Evolutionary conservation across 2,113 vertebrate genomes (phyloP).

Genomic region (Herpetotheres cachinnans): DNA sequence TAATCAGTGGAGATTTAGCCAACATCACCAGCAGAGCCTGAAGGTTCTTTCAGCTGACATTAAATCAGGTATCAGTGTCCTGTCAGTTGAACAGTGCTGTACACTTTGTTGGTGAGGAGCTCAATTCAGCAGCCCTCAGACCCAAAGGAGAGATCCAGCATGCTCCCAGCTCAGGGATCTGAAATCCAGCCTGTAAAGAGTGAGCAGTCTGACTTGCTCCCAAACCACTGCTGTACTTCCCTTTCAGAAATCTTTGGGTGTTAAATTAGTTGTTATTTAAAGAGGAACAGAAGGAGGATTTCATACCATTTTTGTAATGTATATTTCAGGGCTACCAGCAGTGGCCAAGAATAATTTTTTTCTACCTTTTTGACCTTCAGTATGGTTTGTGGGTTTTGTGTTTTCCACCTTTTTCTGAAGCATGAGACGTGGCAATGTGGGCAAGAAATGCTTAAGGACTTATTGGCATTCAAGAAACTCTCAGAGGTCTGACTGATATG

Average conservation of each 20-base stretch:
- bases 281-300: neutral
- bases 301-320: neutral
- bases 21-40: neutral
- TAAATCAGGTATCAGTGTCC: neutral
- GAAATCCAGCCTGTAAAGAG: neutral
- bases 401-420: neutral
- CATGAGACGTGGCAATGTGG: neutral
- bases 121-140: neutral
- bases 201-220: neutral
- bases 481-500: neutral
- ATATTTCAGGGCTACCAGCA: neutral
- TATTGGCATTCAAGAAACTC: neutral
- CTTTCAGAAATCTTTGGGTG: neutral
- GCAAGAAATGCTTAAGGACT: neutral
- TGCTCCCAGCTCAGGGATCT: neutral
- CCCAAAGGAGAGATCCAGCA: neutral
- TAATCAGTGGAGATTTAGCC: neutral
- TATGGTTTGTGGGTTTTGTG: neutral
- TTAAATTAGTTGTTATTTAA: neutral
- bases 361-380: neutral
- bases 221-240: neutral
- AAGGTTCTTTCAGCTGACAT: neutral
- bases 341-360: neutral
- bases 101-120: neutral
- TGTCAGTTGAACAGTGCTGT: neutral